These are phyloP conservation scores for Cataglyphis cursor DNA, from an alignment of 2,888 invertebrate species.

Conservation along the genomic window DNA sequence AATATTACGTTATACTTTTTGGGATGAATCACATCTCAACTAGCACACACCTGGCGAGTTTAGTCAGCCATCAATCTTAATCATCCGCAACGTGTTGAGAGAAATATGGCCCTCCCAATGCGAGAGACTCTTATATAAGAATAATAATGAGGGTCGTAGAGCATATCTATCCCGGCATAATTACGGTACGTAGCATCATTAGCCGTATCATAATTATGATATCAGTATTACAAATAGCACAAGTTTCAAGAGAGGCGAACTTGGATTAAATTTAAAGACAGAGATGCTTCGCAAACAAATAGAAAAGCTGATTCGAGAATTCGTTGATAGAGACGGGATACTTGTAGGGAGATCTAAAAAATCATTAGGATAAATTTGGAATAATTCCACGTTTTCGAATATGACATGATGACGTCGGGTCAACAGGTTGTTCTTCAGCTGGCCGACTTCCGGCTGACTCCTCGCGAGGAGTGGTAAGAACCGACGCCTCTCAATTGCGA, in stretches of 20 bases:
- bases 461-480: constrained; percentile 51
- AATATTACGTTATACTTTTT: constrained; percentile 54
- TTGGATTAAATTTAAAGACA: constrained; percentile 13
- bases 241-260: neutral
- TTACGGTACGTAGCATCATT: constrained; percentile 36
- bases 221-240: constrained; percentile 47
- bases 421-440: constrained; percentile 74
- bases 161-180: constrained; percentile 46
- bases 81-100: constrained; percentile 54
- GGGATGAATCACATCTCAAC: constrained; percentile 46
- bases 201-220: constrained; percentile 45
- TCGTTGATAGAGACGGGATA: too few species aligned
- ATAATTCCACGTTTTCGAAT: constrained; percentile 51
- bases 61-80: constrained; percentile 58
- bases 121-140: constrained; percentile 53
- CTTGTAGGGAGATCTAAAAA: neutral
- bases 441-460: constrained; percentile 69
- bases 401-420: constrained; percentile 54
- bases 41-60: constrained; percentile 49
- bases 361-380: neutral
- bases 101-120: constrained; percentile 58
- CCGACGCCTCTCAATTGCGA: constrained; percentile 73
- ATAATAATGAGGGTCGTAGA: constrained; percentile 55
- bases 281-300: neutral
- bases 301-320: neutral